phyloP scores from a whole-genome alignment of 2,797 vertebrate genomes.

The Myotis planiceps region DNA sequence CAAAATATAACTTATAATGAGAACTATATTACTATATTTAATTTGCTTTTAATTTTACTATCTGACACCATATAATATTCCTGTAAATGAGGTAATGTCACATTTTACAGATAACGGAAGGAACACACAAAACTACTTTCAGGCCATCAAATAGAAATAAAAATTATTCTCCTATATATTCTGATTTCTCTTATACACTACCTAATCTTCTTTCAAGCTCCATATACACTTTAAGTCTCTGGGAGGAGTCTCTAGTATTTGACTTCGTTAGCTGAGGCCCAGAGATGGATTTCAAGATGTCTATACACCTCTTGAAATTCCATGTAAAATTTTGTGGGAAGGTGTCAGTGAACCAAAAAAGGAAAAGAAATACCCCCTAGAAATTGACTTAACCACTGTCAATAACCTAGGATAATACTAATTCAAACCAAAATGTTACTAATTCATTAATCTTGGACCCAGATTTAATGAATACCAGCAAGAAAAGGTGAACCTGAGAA shows the following conservation, averaged over 20 bases:
- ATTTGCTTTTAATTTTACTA: neutral
- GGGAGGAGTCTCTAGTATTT: neutral
- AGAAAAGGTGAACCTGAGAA: slow-evolving; percentile 22
- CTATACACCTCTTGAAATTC: neutral
- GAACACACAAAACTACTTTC: neutral
- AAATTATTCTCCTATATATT: neutral
- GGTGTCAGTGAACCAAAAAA: neutral
- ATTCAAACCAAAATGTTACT: slow-evolving; percentile 11
- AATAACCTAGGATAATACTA: slow-evolving; percentile 16
- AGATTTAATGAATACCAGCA: slow-evolving; percentile 6
- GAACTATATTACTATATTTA: neutral
- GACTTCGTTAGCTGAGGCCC: neutral
- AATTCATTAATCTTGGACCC: slow-evolving; percentile 2
- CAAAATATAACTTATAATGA: slow-evolving; percentile 20
- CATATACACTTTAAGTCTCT: neutral
- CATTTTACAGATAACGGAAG: neutral
- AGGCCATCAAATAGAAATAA: neutral
- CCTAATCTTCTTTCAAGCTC: neutral
- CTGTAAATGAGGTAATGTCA: neutral
- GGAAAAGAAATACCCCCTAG: neutral
- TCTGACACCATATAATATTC: neutral
- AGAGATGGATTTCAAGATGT: neutral
- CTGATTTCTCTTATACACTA: neutral
- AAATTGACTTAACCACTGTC: neutral
- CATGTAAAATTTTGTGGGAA: neutral